Conservation (phyloP, 92 coral and sea anemone species). For the Zoanthus sociatus region DNA sequence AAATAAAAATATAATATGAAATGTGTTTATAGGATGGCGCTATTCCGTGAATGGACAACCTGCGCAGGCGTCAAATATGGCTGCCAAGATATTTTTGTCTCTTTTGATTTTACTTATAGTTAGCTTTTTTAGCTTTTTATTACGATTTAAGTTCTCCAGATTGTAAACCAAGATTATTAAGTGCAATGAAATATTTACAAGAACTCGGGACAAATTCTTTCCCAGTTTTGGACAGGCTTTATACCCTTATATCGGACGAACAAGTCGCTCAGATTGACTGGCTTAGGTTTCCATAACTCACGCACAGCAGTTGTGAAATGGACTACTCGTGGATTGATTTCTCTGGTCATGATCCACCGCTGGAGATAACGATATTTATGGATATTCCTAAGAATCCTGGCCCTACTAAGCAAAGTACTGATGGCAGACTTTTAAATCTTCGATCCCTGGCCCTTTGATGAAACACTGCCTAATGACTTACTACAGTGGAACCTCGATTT, state of each 20-base stretch:
- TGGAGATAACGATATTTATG: not conserved
- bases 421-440: not conserved
- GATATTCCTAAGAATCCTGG: not conserved
- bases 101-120: not conserved
- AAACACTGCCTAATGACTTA: too few relatives aligned
- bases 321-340: constrained; percentile 10
- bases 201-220: not conserved
- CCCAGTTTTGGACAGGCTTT: not conserved
- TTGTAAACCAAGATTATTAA: not conserved
- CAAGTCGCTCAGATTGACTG: not conserved
- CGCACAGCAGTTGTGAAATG: constrained; percentile 1
- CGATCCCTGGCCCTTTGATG: not conserved
- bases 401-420: not conserved
- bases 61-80: not conserved
- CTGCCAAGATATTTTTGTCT: constrained; percentile 2
- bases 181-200: not conserved
- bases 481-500: too few relatives aligned
- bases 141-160: not conserved
- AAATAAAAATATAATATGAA: too few relatives aligned
- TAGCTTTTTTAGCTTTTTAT: not conserved
- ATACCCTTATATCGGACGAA: not conserved
- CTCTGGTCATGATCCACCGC: constrained; percentile 28
- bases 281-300: not conserved
- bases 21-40: too few relatives aligned
- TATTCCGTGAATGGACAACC: too few relatives aligned